Percentiles rank a stretch among this genome's conserved stretches.
Conservation (phyloP, 2,797 vertebrate species). For the Lophotriccus pileatus region DNA sequence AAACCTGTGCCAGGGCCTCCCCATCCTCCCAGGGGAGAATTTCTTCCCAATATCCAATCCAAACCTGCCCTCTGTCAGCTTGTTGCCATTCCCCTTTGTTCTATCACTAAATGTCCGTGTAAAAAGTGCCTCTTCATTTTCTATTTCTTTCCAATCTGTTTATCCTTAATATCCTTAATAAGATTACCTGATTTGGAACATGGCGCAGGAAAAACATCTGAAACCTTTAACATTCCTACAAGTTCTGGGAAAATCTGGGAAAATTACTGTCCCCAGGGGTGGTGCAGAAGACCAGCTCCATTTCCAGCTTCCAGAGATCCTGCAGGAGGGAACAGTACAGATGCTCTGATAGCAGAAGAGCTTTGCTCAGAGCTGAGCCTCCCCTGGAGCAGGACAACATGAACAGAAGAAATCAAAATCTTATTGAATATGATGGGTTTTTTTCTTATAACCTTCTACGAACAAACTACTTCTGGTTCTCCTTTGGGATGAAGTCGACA, state of each 20-base stretch:
- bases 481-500: not conserved
- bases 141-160: not conserved
- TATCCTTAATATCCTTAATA: not conserved
- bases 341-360: not conserved
- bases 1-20: not conserved
- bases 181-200: not conserved
- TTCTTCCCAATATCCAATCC: not conserved
- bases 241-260: not conserved
- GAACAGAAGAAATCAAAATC: not conserved
- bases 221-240: not conserved
- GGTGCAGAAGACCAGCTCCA: not conserved
- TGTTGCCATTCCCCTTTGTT: not conserved
- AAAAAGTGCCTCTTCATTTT: not conserved
- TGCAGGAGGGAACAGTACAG: accelerated
- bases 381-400: not conserved
- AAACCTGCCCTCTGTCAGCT: not conserved
- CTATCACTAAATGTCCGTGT: too few species aligned
- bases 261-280: not conserved
- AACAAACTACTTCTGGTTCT: not conserved
- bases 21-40: not conserved
- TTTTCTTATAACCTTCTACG: not conserved
- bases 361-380: not conserved
- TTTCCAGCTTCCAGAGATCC: not conserved
- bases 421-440: not conserved
- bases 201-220: not conserved